Evolutionary conservation across 2,113 vertebrate species (phyloP), one percentile per base, ranked within the genome.

Genomic region (Irena cyanogastra): DNA sequence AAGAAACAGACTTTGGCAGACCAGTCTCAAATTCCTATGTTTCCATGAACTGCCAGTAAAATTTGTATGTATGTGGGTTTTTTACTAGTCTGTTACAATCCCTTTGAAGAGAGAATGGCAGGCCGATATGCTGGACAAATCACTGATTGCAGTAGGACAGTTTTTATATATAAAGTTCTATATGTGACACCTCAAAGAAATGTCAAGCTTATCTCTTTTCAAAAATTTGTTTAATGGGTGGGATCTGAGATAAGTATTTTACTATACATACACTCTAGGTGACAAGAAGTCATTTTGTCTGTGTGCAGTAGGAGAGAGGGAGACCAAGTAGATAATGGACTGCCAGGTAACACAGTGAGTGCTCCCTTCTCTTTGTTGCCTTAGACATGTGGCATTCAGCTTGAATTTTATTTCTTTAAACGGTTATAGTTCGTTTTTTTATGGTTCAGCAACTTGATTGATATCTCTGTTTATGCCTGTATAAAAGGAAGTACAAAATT

Each of bases 251-350:
- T 54, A 82, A 39, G 4, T 37, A 13, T 26, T 42, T 44, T 66
- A 15, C 7, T 33, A 4, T 17, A 22, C 0, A 1, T 45, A 45
- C 16, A 9, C 44, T 37, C 33, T 6, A 4, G 3, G 6, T 64
- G 44, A 41, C 27, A 52, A 69, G 30, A 81, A 19, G 8, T 19
- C 0, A 9, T 54, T 84, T 75, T 64, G 5, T 49, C 9, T 30
- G 4, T 30, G 11, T 35, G 28, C 44, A 42, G 5, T 1, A 42
- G 31, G 68, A 65, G 21, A 56, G 27, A 57, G 3, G 2, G 9
- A 3, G 4, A 33, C 1, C 1, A 42, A n/a, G 16, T 10, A 57
- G 23, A 16, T 42, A 19, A 33, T 1, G 1, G 26, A n/a, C 19
- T 42, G 8, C 8, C 35, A 72, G 6, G 4, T 82, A 85, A 69